A percentile compares a stretch with the other conserved stretches of the same genome.
phyloP scores from a whole-genome alignment of 2,113 vertebrate species.

The Lonchura striata region DNA sequence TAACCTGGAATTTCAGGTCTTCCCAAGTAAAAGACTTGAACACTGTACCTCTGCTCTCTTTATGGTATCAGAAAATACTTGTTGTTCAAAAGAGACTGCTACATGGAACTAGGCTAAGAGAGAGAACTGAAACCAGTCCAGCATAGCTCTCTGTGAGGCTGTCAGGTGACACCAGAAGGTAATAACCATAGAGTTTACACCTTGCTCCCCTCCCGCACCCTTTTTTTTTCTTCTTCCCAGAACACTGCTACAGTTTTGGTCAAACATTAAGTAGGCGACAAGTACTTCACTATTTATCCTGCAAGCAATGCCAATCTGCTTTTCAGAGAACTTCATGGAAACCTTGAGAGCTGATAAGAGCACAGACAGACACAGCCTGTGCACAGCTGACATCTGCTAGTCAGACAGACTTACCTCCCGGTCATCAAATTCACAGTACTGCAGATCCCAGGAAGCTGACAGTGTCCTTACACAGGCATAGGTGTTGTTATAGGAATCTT shows the following conservation, averaged over 20 bases:
- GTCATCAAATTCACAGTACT: conserved; percentile 98
- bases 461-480: conserved; percentile 93
- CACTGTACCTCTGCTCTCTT: not conserved
- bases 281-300: conserved; percentile 2
- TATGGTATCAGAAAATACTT: not conserved
- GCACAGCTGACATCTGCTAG: not conserved
- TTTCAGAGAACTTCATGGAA: not conserved
- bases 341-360: not conserved
- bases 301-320: not conserved
- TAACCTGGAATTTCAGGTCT: not conserved
- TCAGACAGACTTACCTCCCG: conserved; percentile 80
- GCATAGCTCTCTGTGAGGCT: not conserved
- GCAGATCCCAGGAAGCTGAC: conserved; percentile 81
- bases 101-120: not conserved
- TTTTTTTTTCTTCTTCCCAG: not conserved
- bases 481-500: conserved; percentile 95
- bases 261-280: not conserved
- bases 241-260: not conserved
- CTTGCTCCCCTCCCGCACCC: not conserved
- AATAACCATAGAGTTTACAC: not conserved
- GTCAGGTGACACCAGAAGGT: not conserved
- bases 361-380: not conserved
- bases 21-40: not conserved
- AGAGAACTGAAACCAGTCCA: not conserved
- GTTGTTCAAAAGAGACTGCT: not conserved